These are phyloP conservation scores for Periphyllus acericola DNA, from an alignment of 2,888 invertebrate species.

Conservation along the genomic window DNA sequence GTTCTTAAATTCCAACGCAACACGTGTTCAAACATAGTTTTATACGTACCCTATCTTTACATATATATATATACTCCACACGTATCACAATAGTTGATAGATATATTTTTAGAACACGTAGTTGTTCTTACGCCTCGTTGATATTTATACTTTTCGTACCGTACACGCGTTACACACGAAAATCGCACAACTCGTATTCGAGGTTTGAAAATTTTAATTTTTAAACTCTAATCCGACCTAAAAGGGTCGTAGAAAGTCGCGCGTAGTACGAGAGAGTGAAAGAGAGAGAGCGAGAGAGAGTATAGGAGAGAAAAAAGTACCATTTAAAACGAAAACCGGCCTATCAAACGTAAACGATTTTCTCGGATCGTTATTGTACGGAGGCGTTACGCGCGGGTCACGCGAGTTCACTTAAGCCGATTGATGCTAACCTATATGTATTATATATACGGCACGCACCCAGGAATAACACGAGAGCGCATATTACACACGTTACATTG, in stretches of 20 bases:
- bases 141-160: not conserved
- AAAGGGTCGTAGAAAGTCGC: not conserved
- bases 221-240: conserved; percentile 1
- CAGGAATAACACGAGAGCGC: too few species aligned
- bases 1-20: too few species aligned
- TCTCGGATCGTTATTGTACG: not conserved
- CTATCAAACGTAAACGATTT: not conserved
- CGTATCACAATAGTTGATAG: not conserved
- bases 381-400: not conserved
- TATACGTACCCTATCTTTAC: too few species aligned
- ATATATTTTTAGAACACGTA: not conserved
- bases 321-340: not conserved
- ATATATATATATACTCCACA: too few species aligned
- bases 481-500: not conserved
- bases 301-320: not conserved
- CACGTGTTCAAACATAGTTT: too few species aligned
- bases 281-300: not conserved
- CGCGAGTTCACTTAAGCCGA: not conserved
- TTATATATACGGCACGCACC: not conserved
- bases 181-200: not conserved
- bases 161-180: not conserved
- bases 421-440: not conserved
- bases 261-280: not conserved
- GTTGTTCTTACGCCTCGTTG: not conserved
- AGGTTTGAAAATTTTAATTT: not conserved